Conservation (phyloP, 2,888 invertebrate genomes). For the Lamproptera curius region DNA sequence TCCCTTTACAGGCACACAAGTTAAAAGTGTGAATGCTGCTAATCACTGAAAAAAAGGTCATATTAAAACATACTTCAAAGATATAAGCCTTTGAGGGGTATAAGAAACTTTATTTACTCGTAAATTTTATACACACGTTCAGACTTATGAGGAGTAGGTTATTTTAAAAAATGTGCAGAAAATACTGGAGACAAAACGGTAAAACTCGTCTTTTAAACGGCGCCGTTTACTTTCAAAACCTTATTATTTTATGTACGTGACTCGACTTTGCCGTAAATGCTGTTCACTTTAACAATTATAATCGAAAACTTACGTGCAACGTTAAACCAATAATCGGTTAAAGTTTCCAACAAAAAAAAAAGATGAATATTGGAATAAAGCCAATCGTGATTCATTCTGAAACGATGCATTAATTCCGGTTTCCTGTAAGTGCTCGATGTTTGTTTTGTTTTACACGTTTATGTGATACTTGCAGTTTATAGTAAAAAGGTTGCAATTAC, state of each 20-base stretch:
- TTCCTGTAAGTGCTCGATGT: constrained; percentile 12
- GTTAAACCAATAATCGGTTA: constrained; percentile 1
- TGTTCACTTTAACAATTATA: constrained; percentile 1
- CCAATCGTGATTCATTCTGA: constrained; percentile 17
- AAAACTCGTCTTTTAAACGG: background rate
- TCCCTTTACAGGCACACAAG: too few relatives aligned
- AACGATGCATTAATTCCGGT: constrained; percentile 17
- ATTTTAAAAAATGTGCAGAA: background rate
- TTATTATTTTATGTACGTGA: background rate
- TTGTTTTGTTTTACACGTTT: too few relatives aligned
- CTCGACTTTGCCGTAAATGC: background rate
- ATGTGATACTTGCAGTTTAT: too few relatives aligned
- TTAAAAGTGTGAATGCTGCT: too few relatives aligned
- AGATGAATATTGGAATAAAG: constrained; percentile 15
- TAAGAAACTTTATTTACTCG: too few relatives aligned
- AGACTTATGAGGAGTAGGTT: background rate
- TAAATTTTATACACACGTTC: too few relatives aligned
- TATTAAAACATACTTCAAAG: too few relatives aligned
- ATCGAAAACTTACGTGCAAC: constrained; percentile 8
- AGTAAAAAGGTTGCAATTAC: too few relatives aligned
- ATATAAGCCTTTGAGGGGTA: too few relatives aligned
- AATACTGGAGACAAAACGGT: background rate
- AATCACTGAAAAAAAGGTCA: too few relatives aligned
- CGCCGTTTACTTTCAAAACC: constrained; percentile 2
- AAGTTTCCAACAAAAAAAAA: constrained; percentile 9